Evolutionary conservation across 1,140 invertebrate genomes (phyloP).

Genomic region (Magallana angulata): DNA sequence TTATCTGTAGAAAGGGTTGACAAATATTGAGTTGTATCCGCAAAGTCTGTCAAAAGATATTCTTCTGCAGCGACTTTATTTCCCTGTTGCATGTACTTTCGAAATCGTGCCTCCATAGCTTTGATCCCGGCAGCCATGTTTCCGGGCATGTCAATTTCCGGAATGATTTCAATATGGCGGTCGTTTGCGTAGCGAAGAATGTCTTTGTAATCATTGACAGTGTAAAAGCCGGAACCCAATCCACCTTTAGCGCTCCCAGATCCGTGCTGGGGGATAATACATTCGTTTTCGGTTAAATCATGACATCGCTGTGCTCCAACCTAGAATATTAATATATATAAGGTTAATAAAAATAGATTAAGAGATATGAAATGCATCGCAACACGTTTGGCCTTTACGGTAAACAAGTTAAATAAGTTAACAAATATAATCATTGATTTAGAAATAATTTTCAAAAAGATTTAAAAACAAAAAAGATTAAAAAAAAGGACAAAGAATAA

Average conservation of each 20-base stretch:
- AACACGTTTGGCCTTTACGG: too few species aligned
- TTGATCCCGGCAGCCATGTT: constrained; percentile 75
- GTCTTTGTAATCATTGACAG: constrained; percentile 69
- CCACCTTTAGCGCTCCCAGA: constrained; percentile 65
- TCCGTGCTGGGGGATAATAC: constrained; percentile 70
- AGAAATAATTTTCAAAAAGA: too few species aligned
- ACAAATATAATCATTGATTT: too few species aligned
- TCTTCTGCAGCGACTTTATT: constrained; percentile 51
- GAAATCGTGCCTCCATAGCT: constrained; percentile 69
- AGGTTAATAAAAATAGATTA: too few species aligned
- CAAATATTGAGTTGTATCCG: constrained; percentile 66
- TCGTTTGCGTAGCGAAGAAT: constrained; percentile 70
- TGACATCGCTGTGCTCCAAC: constrained; percentile 71
- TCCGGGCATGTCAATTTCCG: constrained; percentile 76
- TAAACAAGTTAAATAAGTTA: too few species aligned
- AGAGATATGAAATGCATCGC: too few species aligned
- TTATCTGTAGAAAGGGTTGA: constrained; percentile 72
- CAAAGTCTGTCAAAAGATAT: constrained; percentile 64
- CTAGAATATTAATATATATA: constrained; percentile 52
- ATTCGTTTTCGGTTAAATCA: constrained; percentile 66
- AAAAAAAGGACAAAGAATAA: too few species aligned
- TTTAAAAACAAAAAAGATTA: too few species aligned
- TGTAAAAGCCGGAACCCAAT: constrained; percentile 72
- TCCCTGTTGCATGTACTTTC: constrained; percentile 37
- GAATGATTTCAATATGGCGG: constrained; percentile 72